Evolutionary conservation across 2,113 vertebrate species (phyloP), one percentile per base, ranked within the genome.

Genomic region (Caretta caretta): DNA sequence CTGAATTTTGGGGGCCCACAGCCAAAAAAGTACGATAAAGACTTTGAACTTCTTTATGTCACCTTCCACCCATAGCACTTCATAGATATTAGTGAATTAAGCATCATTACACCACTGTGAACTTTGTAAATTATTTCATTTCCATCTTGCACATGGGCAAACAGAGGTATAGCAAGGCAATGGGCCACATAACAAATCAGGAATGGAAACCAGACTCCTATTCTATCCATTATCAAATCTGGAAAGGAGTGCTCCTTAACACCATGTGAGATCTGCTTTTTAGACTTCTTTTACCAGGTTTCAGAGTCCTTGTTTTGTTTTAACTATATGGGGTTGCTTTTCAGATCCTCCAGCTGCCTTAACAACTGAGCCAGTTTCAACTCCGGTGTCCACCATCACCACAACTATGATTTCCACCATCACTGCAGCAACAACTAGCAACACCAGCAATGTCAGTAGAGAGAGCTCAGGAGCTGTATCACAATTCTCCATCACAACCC

Each of bases 341-440:
- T 87, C 84, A 98, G 98, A 98, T 38, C 95, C 97, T 95, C 98
- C 97, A 94, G 90, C 98, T 95, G 96, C 98, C 87, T 97, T 98
- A 93, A 35, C 97, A 48, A 94, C 97, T 38, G 93, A 56, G 1
- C 80, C 92, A 88, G 65, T 94, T 84, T 93, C 95, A 76, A 57
- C 85, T 0, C 1, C 91, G 49, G 96, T 84, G 3, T 57, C 92
- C 38, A 91, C 0, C 3, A 49, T 95, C 62, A 91, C 87, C 1
- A 8, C 93, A 5, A 57, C 96, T 72, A 93, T 94, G 12, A 94
- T 96, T 88, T 96, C 97, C 50, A 97, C 90, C 1, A 80, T 94
- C 72, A 22, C 90, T 1, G 0, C 69, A 22, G 16, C 97, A 83
- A 94, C 24, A 1, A 95, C 86, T 48, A 96, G 98, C 97, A 92